phyloP scores from a whole-genome alignment of 2,113 vertebrate genomes.

The Rhizomys pruinosus region DNA sequence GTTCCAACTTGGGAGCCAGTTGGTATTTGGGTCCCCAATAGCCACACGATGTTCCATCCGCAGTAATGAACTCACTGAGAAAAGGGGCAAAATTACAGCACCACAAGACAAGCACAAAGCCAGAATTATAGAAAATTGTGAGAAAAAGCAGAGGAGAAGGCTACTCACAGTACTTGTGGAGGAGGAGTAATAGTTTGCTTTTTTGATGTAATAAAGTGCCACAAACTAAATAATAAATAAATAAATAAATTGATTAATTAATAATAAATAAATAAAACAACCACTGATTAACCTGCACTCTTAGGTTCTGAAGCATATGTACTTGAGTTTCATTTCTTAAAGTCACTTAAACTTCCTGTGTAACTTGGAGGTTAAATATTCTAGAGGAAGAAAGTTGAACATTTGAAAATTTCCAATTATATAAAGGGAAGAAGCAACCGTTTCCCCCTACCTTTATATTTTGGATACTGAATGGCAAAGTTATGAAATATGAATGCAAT shows the following conservation, averaged over 20 bases:
- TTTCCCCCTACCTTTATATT: not conserved
- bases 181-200: not conserved
- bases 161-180: not conserved
- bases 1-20: not conserved
- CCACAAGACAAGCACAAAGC: not conserved
- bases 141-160: not conserved
- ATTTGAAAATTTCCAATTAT: not conserved
- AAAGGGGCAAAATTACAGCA: not conserved
- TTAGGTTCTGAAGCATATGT: not conserved
- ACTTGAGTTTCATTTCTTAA: not conserved
- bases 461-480: not conserved
- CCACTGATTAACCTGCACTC: not conserved
- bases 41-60: not conserved
- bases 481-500: not conserved
- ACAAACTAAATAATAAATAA: not conserved
- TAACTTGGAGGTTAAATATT: not conserved
- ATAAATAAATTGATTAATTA: not conserved
- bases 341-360: not conserved
- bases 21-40: not conserved
- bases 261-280: too few species aligned
- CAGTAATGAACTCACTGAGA: not conserved
- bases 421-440: not conserved
- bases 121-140: not conserved
- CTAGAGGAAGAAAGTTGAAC: not conserved
- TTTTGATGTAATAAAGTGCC: not conserved